Base-by-base conservation (phyloP, 2,797 vertebrate genomes). In the Acanthurus tractus region DNA sequence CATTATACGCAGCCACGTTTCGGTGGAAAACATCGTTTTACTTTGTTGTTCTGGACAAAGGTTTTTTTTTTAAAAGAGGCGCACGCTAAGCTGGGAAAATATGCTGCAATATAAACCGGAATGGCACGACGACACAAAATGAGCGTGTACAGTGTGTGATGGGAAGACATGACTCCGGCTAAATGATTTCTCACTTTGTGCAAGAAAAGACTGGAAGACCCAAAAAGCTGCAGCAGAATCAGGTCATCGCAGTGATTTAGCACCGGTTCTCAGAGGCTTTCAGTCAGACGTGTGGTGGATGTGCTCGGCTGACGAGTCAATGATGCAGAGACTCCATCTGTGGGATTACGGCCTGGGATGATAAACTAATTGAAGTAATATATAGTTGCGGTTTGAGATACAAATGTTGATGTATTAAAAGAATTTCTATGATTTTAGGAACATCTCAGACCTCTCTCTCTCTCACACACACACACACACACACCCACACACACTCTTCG, bases 211-310 rank as follows among this genome's bases (percentile, higher is more conserved):
- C 61, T 18, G 2, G 1, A 40, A 17, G 46, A 57, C 50, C 65
- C 63, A 15, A 65, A 53, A 73, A 57, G 50, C 1, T 46, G 76
- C 72, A 78, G 74, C 29, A 70, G 78, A 83, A 79, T 78, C 18
- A 2, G 76, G 77, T 78, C 84, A 86, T 70, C 67, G 52, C 5
- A 68, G 50, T 69, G 74, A 86, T 87, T 83, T 76, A 81, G 82
- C 67, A 36, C 14, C 74, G 29, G 52, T 44, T 79, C 83, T 84
- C 70, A 25, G 23, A 81, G 74, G 79, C 12, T 0, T 76, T 71
- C 45, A 73, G 48, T 62, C 58, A 74, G 68, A 85, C 59, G 62
- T 78, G 81, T 72, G 81, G 65, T 74, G 49, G 77, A 67, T 64
- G 63, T 70, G 84, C 77, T 83, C 62, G 68, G 63, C 78, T 80